These are phyloP conservation scores for Botrylloides violaceus DNA, from an alignment of 23 tunicate genomes.

Conservation along the genomic window DNA sequence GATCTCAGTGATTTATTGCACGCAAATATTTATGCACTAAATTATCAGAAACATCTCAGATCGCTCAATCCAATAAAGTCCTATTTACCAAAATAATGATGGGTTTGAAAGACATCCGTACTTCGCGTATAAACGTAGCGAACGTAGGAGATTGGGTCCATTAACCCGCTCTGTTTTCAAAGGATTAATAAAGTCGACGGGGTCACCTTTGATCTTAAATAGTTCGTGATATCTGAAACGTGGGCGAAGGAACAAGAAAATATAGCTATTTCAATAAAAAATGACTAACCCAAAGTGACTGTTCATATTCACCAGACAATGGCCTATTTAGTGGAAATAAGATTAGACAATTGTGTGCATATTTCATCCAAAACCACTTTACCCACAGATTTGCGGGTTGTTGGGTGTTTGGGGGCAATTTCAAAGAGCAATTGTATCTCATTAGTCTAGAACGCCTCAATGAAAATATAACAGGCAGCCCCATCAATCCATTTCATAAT, in stretches of 20 bases:
- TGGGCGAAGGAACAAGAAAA: background rate
- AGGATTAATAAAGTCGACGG: background rate
- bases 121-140: background rate
- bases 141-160: background rate
- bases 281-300: background rate
- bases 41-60: background rate
- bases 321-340: background rate
- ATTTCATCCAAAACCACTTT: background rate
- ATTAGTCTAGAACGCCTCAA: background rate
- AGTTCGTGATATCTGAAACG: background rate
- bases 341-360: background rate
- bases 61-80: slow-evolving; percentile 9
- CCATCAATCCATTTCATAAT: slow-evolving; percentile 27
- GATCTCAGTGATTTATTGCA: slow-evolving; percentile 1
- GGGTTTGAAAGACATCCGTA: background rate
- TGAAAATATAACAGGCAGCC: background rate
- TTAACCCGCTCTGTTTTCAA: background rate
- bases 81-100: slow-evolving; percentile 11
- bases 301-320: background rate
- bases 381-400: slow-evolving; percentile 1
- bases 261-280: background rate
- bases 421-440: slow-evolving; percentile 17
- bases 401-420: background rate
- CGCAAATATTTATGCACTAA: slow-evolving; percentile 12
- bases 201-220: background rate